Percentiles rank a stretch among this genome's conserved stretches.
Evolutionary conservation across 2,888 invertebrate species (phyloP).

Genomic region (Prenolepis imparis): DNA sequence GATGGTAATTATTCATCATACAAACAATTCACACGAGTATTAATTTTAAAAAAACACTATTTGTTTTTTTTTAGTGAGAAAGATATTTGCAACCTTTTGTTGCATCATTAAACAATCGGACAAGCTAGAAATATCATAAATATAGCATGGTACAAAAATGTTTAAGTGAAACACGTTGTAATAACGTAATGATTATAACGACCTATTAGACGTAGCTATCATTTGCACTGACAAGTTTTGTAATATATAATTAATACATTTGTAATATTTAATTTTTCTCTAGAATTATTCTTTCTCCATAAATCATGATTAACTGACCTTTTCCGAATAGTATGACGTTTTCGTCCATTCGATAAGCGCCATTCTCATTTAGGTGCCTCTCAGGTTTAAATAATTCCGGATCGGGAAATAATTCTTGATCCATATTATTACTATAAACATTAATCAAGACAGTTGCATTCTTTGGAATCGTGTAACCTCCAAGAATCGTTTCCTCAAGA

Average conservation of each 20-base stretch:
- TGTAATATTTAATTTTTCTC: background rate
- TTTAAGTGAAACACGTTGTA: background rate
- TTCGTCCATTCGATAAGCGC: constrained; percentile 76
- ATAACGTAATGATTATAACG: no score
- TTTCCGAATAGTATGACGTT: constrained; percentile 85
- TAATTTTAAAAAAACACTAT: constrained; percentile 27
- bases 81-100: constrained; percentile 27
- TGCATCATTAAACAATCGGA: background rate
- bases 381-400: constrained; percentile 90
- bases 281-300: background rate
- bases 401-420: constrained; percentile 88
- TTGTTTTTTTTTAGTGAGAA: constrained; percentile 18
- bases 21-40: background rate
- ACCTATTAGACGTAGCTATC: background rate
- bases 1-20: background rate
- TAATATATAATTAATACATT: background rate
- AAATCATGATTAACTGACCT: constrained; percentile 79
- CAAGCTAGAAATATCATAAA: constrained; percentile 4
- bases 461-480: constrained; percentile 88
- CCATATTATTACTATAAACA: constrained; percentile 88
- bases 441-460: constrained; percentile 87
- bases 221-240: background rate
- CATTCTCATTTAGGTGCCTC: constrained; percentile 87
- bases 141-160: background rate
- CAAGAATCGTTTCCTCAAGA: constrained; percentile 87